phyloP scores from a whole-genome alignment of 23 tunicate genomes.

The Trididemnum clinides region DNA sequence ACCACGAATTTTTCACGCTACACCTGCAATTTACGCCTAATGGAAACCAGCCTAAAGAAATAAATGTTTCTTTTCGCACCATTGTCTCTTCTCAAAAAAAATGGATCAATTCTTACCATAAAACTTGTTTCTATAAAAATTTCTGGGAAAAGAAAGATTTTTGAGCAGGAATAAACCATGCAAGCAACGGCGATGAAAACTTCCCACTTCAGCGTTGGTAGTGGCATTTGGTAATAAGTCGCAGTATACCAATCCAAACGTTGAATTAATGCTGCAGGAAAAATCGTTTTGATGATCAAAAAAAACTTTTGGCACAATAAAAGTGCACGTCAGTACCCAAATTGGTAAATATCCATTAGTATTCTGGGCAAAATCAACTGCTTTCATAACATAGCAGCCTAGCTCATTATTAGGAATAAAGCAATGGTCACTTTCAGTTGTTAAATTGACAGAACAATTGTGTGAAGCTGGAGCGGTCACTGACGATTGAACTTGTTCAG shows the following conservation, averaged over 20 bases:
- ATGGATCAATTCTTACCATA: not conserved
- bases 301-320: not conserved
- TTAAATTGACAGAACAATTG: not conserved
- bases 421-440: not conserved
- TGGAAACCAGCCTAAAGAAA: too few species aligned
- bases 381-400: not conserved
- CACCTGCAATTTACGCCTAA: too few species aligned
- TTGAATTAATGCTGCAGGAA: not conserved
- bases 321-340: conserved; percentile 33
- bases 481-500: too few species aligned
- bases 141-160: not conserved
- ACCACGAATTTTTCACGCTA: too few species aligned
- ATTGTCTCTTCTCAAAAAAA: too few species aligned
- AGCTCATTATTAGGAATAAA: not conserved
- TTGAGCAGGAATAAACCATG: not conserved
- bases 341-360: not conserved
- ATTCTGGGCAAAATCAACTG: not conserved
- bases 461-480: too few species aligned
- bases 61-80: too few species aligned
- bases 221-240: not conserved
- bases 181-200: not conserved
- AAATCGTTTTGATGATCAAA: not conserved
- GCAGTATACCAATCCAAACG: not conserved
- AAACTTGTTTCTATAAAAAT: not conserved
- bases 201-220: not conserved